These are phyloP conservation scores for Notechis scutatus DNA, from an alignment of 2,113 vertebrate genomes.

Conservation along the genomic window DNA sequence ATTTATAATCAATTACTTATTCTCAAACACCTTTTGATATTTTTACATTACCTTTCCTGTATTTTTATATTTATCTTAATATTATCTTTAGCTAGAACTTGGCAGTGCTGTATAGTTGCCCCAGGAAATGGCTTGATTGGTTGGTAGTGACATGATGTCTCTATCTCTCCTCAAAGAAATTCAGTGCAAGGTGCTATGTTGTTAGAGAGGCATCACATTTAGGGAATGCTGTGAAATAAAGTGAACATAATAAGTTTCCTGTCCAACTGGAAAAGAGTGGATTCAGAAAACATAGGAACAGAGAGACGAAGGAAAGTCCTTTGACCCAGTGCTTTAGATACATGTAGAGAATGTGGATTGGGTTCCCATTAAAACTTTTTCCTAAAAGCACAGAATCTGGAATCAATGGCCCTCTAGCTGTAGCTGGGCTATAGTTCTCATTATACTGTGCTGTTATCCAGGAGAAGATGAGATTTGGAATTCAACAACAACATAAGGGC, in stretches of 20 bases:
- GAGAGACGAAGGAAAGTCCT: not conserved
- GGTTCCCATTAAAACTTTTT: not conserved
- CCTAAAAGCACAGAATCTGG: not conserved
- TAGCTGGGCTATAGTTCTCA: not conserved
- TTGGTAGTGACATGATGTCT: not conserved
- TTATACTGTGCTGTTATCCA: not conserved
- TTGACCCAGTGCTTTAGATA: not conserved
- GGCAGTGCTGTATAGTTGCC: not conserved
- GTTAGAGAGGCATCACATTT: not conserved
- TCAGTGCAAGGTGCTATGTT: not conserved
- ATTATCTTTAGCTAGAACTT: not conserved
- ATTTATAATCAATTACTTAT: not conserved
- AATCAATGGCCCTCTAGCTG: not conserved
- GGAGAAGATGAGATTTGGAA: not conserved
- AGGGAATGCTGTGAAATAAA: not conserved
- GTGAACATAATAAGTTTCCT: not conserved
- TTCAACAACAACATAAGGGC: not conserved
- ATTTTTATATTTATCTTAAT: not conserved
- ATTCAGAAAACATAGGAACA: not conserved
- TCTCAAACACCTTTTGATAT: not conserved
- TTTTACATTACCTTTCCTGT: not conserved
- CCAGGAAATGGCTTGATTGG: not conserved
- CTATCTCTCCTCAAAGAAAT: not conserved
- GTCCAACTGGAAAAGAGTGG: not conserved
- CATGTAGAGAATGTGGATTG: not conserved